Base-by-base conservation (phyloP, 2,888 invertebrate genomes). In the Cephus runcator region DNA sequence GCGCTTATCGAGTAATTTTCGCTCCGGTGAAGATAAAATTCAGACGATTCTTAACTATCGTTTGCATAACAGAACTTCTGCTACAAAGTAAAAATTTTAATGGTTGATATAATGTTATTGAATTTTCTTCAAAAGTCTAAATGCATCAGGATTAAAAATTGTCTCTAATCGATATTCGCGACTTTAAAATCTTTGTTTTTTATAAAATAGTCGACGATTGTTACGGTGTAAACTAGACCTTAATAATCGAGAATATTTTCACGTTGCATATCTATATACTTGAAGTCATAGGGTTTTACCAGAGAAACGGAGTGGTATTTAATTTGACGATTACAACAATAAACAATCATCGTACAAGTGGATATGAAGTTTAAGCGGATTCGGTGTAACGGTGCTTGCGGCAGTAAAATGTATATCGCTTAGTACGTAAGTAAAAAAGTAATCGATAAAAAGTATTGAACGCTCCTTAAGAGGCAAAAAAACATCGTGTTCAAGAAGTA, bases 171-270 rank as follows among this genome's bases (percentile, higher is more conserved):
- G 23, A 56, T 23, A 56, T 23, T 6, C 23, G 15, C 23, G 23
- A 56, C 56, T 6, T 56, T 56, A 56, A 56, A 56, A 56, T 56
- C 23, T 23, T 23, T 23, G 9, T 15, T 40, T 4, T 1, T 56
- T 2, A 9, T 56, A 56, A 56, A 56, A 9, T 40, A 56, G 6
- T 56, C 56, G 56, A 56, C 56, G 23, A 56, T 56, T 0, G 23
- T 56, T 56, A 56, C 56, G 23, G 36, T 79, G 35, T 30, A 73
- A 75, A 80, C 76, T 56, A 31, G 69, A 34, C 81, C 79, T 84
- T 11, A 84, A 75, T 81, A 84, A 84, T 84, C 83, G 80, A 83
- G 83, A 81, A 79, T 75, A 40, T 76, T 79, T 33, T 79, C 78
- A 77, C 80, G 77, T 71, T 73, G 79, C 80, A 76, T 78, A 79